Base-by-base conservation (phyloP, 2,888 invertebrate species). In the Coleophora deauratella region DNA sequence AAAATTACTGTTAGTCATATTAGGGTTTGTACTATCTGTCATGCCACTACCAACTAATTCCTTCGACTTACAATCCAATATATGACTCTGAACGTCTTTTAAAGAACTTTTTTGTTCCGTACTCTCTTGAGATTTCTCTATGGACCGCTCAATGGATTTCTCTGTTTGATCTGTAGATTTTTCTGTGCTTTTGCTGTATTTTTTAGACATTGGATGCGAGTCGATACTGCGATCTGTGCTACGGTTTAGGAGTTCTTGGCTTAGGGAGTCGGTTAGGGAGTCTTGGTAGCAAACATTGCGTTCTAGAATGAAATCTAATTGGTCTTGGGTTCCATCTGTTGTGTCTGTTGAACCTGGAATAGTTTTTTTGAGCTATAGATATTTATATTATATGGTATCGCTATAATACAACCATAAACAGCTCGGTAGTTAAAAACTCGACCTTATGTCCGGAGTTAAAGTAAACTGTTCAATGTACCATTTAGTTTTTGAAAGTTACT, bases 241-340 rank as follows among this genome's bases (percentile, higher is more conserved):
- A n/a, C n/a, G n/a, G n/a, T n/a, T n/a, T 0, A 82, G 53, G 0
- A 84, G 51, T 28, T 86, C 86, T 44, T 86, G 86, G 30, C 78
- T 75, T 0, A 78, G 49, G 0, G 86, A 86, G 37, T 86, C 86
- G 0, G 84, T 78, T 14, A 86, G 53, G 0, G 86, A 86, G 37
- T 86, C 86, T 55, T 86, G 86, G 49, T 80, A 86, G 50, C 86
- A 86, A 0, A 86, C 75, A 44, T 86, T 86, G 2, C 86, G 51
- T 60, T 86, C 86, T 0, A 86, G 51, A 9, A 86, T 75, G 45
- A 80, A 86, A 40, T 86, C 86, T 47, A 73, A 66, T 44, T 78
- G 67, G n/a, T 84, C 86, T 40, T 75, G 78, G 45, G 76, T 78
- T n/a, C n/a, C n/a, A 8, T 81, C 76, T 15, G 72, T 76, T 31